A percentile compares a stretch with the other conserved stretches of the same genome.
These are phyloP conservation scores for Callyntrura guangdongensis DNA, from an alignment of 2,888 invertebrate species.

Conservation along the genomic window DNA sequence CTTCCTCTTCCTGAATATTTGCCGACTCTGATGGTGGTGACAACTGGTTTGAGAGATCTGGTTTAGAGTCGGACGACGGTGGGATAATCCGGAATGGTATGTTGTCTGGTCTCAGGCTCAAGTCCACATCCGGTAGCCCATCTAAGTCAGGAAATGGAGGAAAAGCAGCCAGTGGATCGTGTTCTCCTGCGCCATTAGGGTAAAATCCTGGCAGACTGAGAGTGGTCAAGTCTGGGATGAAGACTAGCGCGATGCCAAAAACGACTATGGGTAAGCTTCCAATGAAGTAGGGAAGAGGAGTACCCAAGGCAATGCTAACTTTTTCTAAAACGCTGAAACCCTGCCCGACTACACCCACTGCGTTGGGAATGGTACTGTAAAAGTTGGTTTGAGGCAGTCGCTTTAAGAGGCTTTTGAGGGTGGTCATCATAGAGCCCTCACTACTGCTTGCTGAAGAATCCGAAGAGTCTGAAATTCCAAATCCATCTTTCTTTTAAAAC, in stretches of 20 bases:
- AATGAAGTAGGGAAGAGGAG: slow-evolving; percentile 40
- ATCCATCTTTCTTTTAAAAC: not conserved
- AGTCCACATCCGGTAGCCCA: slow-evolving; percentile 31
- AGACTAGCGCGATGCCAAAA: slow-evolving; percentile 22
- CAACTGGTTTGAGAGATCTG: not conserved
- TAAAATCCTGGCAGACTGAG: slow-evolving; percentile 40
- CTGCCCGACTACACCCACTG: slow-evolving; percentile 19
- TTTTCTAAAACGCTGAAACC: slow-evolving; percentile 26
- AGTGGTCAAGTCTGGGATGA: slow-evolving; percentile 46
- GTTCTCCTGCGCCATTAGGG: slow-evolving; percentile 35
- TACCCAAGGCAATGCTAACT: not conserved
- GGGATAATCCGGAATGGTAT: slow-evolving; percentile 43
- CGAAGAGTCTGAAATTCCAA: not conserved
- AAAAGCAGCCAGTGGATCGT: slow-evolving; percentile 38
- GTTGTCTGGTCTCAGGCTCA: slow-evolving; percentile 16
- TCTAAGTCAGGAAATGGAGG: slow-evolving; percentile 45
- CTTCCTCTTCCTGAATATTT: not conserved
- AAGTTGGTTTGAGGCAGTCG: slow-evolving; percentile 49
- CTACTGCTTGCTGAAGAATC: not conserved
- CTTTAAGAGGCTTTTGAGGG: not conserved
- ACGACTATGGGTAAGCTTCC: not conserved
- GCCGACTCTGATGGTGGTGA: not conserved
- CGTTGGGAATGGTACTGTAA: slow-evolving; percentile 60
- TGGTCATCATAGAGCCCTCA: not conserved
- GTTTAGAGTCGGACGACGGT: not conserved